Base-by-base conservation (phyloP, 1,140 invertebrate genomes). In the Phocides pigmalion region DNA sequence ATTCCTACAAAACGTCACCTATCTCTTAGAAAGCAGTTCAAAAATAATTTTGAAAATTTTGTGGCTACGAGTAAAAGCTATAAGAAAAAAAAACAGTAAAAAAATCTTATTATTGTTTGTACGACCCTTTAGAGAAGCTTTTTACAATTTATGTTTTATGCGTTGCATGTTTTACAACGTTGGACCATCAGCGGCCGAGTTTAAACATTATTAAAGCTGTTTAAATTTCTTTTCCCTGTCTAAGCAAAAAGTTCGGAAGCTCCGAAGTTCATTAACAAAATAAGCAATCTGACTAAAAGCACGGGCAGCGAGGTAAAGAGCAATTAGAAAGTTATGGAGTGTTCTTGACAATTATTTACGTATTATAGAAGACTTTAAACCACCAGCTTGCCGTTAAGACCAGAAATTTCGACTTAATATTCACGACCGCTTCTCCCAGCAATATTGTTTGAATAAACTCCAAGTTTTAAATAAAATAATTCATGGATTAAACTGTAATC, bases 281-380 rank as follows among this genome's bases (percentile, higher is more conserved):
- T 84, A 82, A 84, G 84, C 82, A 87, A 87, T 85, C 76, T 75
- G 73, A 76, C 81, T 85, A 84, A 87, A 87, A 87, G 84, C 84
- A 84, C 71, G 74, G 68, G 59, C 77, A 79, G 72, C 72, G 81
- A 82, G 79, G 82, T 87, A 81, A 82, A 87, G 82, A 80, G 78
- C 75, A 82, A 87, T 87, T 85, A 85, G 47, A 75, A 85, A 87
- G 81, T 85, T 85, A 85, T 79, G 73, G 74, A 85, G 79, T 84
- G 75, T 76, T 82, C 74, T 76, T 72, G 71, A 68, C 79, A 69
- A 80, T 79, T 84, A 87, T 86, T 83, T 81, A 79, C 76, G 72
- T 80, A 71, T 81, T 83, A 81, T 65, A 73, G 66, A 71, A 72
- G 62, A 63, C 62, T 71, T 53, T 50, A 70, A 28, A 5, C 12